Conservation (phyloP, 30 jellyfish, hydroid and myxozoan genomes). For the Morbakka virulenta region DNA sequence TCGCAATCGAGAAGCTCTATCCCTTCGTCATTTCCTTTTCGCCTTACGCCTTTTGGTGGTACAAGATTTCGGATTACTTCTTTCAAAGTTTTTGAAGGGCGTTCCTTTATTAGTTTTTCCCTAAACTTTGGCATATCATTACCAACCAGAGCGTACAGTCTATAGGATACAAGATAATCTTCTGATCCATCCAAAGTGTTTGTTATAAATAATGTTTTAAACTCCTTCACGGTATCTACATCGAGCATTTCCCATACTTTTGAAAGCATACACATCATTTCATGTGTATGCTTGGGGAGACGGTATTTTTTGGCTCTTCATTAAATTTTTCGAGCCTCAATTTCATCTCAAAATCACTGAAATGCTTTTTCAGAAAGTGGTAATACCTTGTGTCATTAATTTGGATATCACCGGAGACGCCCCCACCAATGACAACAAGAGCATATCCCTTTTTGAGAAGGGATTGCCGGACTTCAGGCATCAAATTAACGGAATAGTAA, state of each 20-base stretch:
- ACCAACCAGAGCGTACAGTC: not conserved
- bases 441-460: slow-evolving; percentile 18
- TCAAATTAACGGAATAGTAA: slow-evolving; percentile 39
- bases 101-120: not conserved
- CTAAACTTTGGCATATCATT: not conserved
- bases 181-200: slow-evolving; percentile 46
- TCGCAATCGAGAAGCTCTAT: slow-evolving; percentile 16
- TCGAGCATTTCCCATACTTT: slow-evolving; percentile 29
- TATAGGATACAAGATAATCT: slow-evolving; percentile 52
- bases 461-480: slow-evolving; percentile 40
- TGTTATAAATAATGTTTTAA: no score
- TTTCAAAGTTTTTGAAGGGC: not conserved
- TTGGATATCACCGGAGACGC: no score
- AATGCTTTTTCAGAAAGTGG: slow-evolving; percentile 9
- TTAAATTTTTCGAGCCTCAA: slow-evolving; percentile 42
- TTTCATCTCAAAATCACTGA: slow-evolving; percentile 28
- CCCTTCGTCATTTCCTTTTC: not conserved
- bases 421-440: slow-evolving; percentile 53
- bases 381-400: slow-evolving; percentile 50
- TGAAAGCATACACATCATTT: no score
- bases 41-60: slow-evolving; percentile 18
- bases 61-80: not conserved
- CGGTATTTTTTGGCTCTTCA: slow-evolving; percentile 15
- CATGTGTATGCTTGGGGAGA: slow-evolving; percentile 47
- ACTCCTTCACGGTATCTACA: slow-evolving; percentile 2